phyloP scores from a whole-genome alignment of 2,797 vertebrate genomes.

The Ateles fusciceps region DNA sequence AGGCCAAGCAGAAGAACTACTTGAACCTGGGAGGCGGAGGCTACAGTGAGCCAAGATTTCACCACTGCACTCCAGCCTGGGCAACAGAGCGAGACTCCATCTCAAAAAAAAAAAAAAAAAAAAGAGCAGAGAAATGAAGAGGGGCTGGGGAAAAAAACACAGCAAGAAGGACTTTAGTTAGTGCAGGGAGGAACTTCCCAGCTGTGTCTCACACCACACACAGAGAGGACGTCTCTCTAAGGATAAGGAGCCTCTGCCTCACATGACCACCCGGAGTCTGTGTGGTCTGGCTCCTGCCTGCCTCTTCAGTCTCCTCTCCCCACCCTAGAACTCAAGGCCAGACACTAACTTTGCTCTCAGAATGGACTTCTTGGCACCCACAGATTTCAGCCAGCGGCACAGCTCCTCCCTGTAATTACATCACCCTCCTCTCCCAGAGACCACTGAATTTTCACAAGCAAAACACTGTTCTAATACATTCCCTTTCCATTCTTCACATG shows the following conservation, averaged over 20 bases:
- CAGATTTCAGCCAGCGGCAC: background rate
- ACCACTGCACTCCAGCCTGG: too few relatives aligned
- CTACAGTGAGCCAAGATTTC: too few relatives aligned
- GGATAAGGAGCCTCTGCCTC: background rate
- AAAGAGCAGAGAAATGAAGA: background rate
- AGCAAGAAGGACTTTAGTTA: background rate
- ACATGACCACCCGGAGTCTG: background rate
- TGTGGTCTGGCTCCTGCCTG: background rate
- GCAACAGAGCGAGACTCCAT: too few relatives aligned
- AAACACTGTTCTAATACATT: background rate
- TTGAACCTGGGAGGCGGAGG: too few relatives aligned
- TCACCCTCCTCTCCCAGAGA: accelerated
- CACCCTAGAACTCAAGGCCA: background rate
- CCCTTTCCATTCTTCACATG: background rate
- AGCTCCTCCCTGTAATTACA: background rate
- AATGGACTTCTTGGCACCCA: background rate
- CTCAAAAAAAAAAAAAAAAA: too few relatives aligned
- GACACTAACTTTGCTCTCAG: background rate
- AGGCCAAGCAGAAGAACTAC: too few relatives aligned
- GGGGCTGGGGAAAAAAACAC: background rate
- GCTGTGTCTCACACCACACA: background rate
- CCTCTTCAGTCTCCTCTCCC: background rate
- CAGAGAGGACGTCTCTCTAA: background rate
- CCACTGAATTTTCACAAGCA: background rate
- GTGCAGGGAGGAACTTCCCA: background rate